Evolutionary conservation across 2,113 vertebrate genomes (phyloP).

Genomic region (Arothron firmamentum): DNA sequence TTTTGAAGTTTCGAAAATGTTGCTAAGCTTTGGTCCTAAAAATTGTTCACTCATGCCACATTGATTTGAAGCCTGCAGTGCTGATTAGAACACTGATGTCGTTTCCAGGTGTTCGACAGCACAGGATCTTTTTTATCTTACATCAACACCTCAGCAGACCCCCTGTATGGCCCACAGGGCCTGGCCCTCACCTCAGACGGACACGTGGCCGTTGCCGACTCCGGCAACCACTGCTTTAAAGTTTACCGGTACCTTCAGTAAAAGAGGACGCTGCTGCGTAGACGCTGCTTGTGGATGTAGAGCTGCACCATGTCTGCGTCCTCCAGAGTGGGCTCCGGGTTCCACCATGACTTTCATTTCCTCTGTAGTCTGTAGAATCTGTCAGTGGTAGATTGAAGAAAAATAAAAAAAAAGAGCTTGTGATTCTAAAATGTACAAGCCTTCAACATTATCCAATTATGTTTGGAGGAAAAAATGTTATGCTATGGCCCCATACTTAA

Average conservation of each 20-base stretch:
- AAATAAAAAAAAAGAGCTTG: neutral
- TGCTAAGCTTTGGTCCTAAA: too few species aligned
- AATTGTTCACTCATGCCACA: neutral
- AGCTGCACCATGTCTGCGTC: slow-evolving; percentile 22
- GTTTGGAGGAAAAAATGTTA: too few species aligned
- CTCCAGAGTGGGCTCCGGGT: neutral
- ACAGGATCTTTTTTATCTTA: slow-evolving; percentile 94
- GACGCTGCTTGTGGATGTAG: slow-evolving; percentile 16
- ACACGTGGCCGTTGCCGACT: slow-evolving; percentile 93
- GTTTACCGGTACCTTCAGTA: slow-evolving; percentile 97
- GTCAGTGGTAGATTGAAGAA: neutral
- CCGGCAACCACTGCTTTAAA: slow-evolving; percentile 98
- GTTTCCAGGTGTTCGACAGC: slow-evolving; percentile 90
- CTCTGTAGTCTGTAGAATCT: neutral
- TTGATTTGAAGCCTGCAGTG: neutral
- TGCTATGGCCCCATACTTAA: too few species aligned
- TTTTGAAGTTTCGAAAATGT: too few species aligned
- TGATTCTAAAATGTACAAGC: neutral
- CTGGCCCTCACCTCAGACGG: slow-evolving; percentile 93
- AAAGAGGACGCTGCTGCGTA: slow-evolving; percentile 8
- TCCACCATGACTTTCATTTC: slow-evolving; percentile 4
- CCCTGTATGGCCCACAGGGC: slow-evolving; percentile 92
- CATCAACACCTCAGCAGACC: slow-evolving; percentile 94
- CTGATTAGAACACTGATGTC: neutral
- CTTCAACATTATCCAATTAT: too few species aligned